Evolutionary conservation across 2,113 vertebrate species (phyloP).

Genomic region (Takifugu bimaculatus): DNA sequence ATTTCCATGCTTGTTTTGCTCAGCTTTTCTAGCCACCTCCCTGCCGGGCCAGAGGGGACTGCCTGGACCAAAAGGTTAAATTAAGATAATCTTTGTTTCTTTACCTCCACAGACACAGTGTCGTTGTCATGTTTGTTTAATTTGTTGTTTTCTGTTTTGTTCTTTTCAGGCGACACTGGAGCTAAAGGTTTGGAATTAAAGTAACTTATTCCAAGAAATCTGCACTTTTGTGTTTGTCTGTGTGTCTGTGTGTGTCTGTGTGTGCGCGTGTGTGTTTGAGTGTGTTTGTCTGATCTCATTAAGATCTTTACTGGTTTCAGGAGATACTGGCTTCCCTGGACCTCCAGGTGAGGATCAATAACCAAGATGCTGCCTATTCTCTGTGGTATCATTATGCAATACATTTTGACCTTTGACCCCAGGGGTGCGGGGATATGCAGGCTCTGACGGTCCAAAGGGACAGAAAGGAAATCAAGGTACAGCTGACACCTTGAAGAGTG

Average conservation of each 20-base stretch:
- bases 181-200: constrained; percentile 45
- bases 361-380: not conserved
- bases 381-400: not conserved
- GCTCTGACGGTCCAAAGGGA: constrained; percentile 86
- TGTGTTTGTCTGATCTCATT: not conserved
- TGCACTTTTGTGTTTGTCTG: not conserved
- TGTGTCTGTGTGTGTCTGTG: not conserved
- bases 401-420: constrained; percentile 35
- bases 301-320: constrained; percentile 48
- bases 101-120: not conserved
- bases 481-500: not conserved
- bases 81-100: not conserved
- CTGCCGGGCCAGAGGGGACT: constrained; percentile 75
- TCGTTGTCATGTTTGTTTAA: not conserved
- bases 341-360: constrained; percentile 61
- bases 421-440: constrained; percentile 79
- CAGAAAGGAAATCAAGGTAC: constrained; percentile 88
- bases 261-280: not conserved
- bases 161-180: constrained; percentile 62
- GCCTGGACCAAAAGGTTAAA: constrained; percentile 85
- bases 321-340: constrained; percentile 71
- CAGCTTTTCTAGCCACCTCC: constrained; percentile 67
- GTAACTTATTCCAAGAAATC: not conserved
- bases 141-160: not conserved
- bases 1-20: constrained; percentile 14